Evolutionary conservation across 2,888 invertebrate genomes (phyloP), one percentile per base, ranked within the genome.

Genomic region (Myathropa florea): DNA sequence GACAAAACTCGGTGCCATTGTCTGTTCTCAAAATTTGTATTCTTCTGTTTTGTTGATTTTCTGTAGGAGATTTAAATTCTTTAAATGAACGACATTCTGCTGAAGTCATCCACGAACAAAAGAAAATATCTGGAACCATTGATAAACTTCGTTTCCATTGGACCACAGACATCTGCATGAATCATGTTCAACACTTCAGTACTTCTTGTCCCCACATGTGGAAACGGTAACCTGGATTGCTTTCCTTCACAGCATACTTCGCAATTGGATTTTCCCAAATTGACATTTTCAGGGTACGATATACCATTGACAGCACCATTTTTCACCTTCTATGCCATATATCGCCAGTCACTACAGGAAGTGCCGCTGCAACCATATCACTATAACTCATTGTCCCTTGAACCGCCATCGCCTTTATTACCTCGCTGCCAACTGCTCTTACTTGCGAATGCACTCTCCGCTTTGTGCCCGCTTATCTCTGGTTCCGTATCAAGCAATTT

Each of bases 151-250:
- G 79, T 78, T 73, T 90, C 89, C 89, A 92, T 89, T 9, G 91
- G 91, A 14, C 92, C 91, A 83, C 90, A 91, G 0, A 92, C 79
- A 88, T 92, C 92, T 9, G 90, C 76, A 71, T 92, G 91, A 0
- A 92, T 65, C 33, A 91, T 14, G 24, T 91, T 90, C 18, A 92
- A 83, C 61, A 88, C 30, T 55, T 46, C 21, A 7, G 53, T 2
- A 21, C 9, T 55, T 55, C 9, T 10, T 7, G 6, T 55, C 21
- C 6, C 53, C 6, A 23, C 18, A 2, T 55, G 21, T 23, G 23
- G 3, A 24, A 55, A 55, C 4, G 12, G 23, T 24, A 55, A 60
- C 10, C 60, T 26, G 7, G 2, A 10, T 28, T 30, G 28, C n/a
- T 60, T 60, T 26, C 28, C 60, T 70, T 68, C 28, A 63, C 82